Base-by-base conservation (phyloP, 2,888 invertebrate species). In the Operophtera brumata region DNA sequence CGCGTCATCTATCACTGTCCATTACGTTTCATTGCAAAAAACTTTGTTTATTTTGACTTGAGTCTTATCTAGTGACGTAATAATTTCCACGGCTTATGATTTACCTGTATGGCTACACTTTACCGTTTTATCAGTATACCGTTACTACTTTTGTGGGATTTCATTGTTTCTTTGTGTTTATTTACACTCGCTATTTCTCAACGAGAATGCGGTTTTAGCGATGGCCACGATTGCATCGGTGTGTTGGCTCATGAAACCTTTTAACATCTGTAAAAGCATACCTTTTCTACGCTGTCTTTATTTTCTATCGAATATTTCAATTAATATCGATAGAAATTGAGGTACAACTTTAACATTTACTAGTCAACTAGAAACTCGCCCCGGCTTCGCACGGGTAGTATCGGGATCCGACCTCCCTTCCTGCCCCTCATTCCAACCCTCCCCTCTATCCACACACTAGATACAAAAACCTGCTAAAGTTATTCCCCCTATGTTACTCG, bases 91-190 rank as follows among this genome's bases (percentile, higher is more conserved):
- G 46, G 39, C 47, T 66, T 57, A 61, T 66, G 55, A 50, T 36
- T 42, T 42, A 47, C 26, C 58, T n/a, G 58, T 61, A 57, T 55
- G 52, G 53, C 57, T 58, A 66, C 61, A 62, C 62, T 47, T 34
- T 13, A 49, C 58, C 47, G 57, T 54, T 64, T 69, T 69, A 70
- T 69, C 65, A 62, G 59, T 62, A 47, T 65, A 66, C 61, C 62
- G 65, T 64, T 65, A 62, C 59, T 59, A 54, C 42, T 51, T 64
- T 66, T 64, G 61, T 51, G 63, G 63, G 62, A 70, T 73, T 68
- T 67, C 65, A 72, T 70, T 73, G 73, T 72, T 71, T 72, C 64
- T 66, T 57, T 66, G 54, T 54, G 61, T 67, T 67, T 73, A 66
- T 68, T 66, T 66, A 65, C 66, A 67, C 66, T 65, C 59, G 64